A percentile compares a stretch with the other conserved stretches of the same genome.
phyloP scores from a whole-genome alignment of 2,888 invertebrate species.

The Platycnemis pennipes region DNA sequence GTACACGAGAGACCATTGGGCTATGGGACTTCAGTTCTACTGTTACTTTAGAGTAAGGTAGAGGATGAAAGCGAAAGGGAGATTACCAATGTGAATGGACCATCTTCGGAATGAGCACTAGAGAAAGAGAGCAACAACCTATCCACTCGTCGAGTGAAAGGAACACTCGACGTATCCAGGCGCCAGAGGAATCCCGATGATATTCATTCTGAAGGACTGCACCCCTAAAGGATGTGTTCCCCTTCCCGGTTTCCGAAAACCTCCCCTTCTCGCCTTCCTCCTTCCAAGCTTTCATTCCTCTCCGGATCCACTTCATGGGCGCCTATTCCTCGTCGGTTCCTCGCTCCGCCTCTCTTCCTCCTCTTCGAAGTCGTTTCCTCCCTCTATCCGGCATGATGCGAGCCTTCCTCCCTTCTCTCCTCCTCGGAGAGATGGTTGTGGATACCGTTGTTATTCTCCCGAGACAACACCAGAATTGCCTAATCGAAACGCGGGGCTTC shows the following conservation, averaged over 20 bases:
- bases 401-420: background rate
- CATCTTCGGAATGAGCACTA: no score
- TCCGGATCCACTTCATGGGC: background rate
- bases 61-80: no score
- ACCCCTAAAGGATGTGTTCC: background rate
- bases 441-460: background rate
- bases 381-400: background rate
- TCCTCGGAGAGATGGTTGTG: background rate
- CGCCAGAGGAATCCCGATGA: no score
- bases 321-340: background rate
- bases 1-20: background rate
- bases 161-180: no score
- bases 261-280: background rate
- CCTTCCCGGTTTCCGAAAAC: background rate
- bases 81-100: no score
- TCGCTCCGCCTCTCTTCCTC: background rate
- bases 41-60: no score
- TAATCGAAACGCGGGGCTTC: background rate
- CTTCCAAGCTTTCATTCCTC: background rate
- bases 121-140: no score
- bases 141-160: no score
- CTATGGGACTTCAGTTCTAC: no score
- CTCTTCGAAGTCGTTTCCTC: background rate
- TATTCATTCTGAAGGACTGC: no score
- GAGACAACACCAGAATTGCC: conserved; percentile 3